Percentiles rank a stretch among this genome's conserved stretches.
Conservation (phyloP, 2,113 vertebrate genomes). For the Periophthalmus modestus region DNA sequence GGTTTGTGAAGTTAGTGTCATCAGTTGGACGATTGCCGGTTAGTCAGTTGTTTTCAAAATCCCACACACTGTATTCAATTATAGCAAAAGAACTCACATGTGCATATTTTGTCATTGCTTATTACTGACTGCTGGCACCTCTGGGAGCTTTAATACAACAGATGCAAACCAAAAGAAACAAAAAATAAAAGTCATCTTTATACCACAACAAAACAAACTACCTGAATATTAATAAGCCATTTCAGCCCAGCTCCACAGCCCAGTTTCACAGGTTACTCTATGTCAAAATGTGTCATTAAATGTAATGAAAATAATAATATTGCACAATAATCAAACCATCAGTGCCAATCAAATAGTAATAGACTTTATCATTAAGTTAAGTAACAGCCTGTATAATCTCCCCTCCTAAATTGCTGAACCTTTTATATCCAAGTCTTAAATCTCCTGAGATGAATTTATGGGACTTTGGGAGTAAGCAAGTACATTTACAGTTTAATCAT, state of each 20-base stretch:
- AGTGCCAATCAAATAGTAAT: not conserved
- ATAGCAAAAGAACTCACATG: not conserved
- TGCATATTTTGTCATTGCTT: not conserved
- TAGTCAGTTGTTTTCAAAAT: conserved; percentile 1
- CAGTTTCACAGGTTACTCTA: not conserved
- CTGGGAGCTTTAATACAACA: not conserved
- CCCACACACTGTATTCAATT: conserved; percentile 2
- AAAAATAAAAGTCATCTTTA: not conserved
- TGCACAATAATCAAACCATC: not conserved
- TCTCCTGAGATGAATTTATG: conserved; percentile 44
- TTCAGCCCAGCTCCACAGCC: not conserved
- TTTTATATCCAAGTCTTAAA: conserved; percentile 21
- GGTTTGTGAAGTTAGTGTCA: not conserved
- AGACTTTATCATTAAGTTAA: not conserved
- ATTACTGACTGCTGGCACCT: not conserved
- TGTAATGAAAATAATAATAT: not conserved
- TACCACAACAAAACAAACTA: not conserved
- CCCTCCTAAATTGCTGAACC: conserved; percentile 42
- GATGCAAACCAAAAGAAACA: not conserved
- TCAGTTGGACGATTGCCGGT: not conserved
- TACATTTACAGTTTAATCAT: conserved; percentile 43
- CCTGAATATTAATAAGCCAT: not conserved
- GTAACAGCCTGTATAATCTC: not conserved
- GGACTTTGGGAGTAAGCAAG: conserved; percentile 25
- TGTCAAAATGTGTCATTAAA: not conserved